Conservation (phyloP, 1,140 invertebrate genomes). For the Drosophila parvula region DNA sequence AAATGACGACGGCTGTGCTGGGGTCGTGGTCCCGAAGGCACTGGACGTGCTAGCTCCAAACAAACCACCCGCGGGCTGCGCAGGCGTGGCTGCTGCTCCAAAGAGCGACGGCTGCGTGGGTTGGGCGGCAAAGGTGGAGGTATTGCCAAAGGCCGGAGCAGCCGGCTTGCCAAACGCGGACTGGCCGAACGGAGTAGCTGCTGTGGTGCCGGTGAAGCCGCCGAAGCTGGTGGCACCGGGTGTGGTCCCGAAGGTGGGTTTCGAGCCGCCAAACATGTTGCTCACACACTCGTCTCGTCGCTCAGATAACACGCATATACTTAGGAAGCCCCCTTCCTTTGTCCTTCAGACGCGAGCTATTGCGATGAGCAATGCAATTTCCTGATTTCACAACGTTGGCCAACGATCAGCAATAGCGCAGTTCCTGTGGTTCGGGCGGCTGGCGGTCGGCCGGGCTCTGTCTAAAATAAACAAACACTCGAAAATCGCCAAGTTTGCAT, state of each 20-base stretch:
- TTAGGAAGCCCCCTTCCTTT: conserved; percentile 14
- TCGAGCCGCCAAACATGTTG: conserved; percentile 81
- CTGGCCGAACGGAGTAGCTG: conserved; percentile 73
- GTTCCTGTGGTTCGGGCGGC: not conserved
- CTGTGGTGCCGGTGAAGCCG: conserved; percentile 63
- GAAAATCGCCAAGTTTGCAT: conserved; percentile 18
- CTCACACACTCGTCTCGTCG: conserved; percentile 9
- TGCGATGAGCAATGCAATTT: conserved; percentile 28
- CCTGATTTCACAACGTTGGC: conserved; percentile 35
- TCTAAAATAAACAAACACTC: conserved; percentile 18
- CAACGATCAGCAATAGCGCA: not conserved
- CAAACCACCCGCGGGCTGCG: conserved; percentile 83
- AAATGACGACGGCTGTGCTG: conserved; percentile 84
- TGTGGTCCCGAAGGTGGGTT: conserved; percentile 76
- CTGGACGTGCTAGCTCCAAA: conserved; percentile 83
- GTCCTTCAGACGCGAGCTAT: conserved; percentile 9
- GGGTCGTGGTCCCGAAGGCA: conserved; percentile 85
- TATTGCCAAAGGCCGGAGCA: conserved; percentile 77
- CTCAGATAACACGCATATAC: conserved; percentile 16
- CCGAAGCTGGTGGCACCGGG: conserved; percentile 70
- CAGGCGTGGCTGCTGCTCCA: conserved; percentile 82
- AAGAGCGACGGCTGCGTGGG: conserved; percentile 82
- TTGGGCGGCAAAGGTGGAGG: conserved; percentile 78
- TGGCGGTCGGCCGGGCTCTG: conserved; percentile 9
- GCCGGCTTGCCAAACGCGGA: conserved; percentile 82